Evolutionary conservation across 92 coral and sea anemone species (phyloP).

Genomic region (Porites lobata): DNA sequence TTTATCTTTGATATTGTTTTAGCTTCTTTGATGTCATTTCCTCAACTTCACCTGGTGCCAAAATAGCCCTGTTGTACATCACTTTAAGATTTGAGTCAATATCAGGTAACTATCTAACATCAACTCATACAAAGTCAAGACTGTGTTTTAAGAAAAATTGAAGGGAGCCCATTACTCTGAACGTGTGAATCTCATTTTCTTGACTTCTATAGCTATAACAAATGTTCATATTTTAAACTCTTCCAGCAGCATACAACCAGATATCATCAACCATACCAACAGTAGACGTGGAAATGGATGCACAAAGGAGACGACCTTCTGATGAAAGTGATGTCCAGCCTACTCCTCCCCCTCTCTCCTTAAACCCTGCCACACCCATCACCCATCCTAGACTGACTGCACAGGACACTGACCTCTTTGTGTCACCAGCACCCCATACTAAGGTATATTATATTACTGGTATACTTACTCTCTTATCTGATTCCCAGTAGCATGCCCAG

Average conservation of each 20-base stretch:
- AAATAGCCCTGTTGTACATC: constrained; percentile 89
- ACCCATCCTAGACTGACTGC: constrained; percentile 67
- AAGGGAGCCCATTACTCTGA: no score
- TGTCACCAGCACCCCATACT: constrained; percentile 57
- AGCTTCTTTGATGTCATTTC: constrained; percentile 92
- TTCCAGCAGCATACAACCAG: constrained; percentile 83
- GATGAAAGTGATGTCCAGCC: constrained; percentile 73
- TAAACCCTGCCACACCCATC: constrained; percentile 78
- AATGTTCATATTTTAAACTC: neutral
- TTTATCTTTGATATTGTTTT: neutral
- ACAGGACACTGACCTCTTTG: constrained; percentile 68
- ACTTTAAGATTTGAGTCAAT: constrained; percentile 93
- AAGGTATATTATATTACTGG: neutral
- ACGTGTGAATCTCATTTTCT: no score
- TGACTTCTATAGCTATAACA: no score
- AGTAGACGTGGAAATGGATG: constrained; percentile 74
- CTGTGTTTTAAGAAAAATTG: no score
- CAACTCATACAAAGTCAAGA: no score
- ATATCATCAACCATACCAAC: constrained; percentile 84
- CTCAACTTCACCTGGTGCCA: constrained; percentile 70
- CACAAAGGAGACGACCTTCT: constrained; percentile 44
- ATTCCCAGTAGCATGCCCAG: no score
- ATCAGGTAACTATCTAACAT: constrained; percentile 71
- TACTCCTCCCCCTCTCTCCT: constrained; percentile 62
- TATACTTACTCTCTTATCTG: neutral